Conservation (phyloP, 2,113 vertebrate species). For the Nasalis larvatus region DNA sequence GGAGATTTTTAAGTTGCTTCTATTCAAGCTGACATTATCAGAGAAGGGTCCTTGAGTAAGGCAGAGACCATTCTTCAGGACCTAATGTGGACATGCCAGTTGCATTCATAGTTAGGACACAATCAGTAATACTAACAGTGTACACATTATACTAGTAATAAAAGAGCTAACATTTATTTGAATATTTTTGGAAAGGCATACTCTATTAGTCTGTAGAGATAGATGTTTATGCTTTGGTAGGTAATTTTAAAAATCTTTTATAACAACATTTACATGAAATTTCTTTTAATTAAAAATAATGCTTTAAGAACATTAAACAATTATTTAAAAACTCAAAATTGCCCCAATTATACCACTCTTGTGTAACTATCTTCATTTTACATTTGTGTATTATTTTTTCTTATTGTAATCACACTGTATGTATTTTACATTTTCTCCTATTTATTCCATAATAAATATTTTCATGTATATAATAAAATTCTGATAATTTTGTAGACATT, state of each 20-base stretch:
- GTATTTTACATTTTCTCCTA: neutral
- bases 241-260: neutral
- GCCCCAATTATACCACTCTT: no score
- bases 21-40: fast-evolving
- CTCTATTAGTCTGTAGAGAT: neutral
- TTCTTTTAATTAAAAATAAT: neutral
- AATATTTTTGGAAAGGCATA: neutral
- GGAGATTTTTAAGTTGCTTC: fast-evolving
- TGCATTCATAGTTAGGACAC: neutral
- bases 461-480: neutral
- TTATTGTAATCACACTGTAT: neutral
- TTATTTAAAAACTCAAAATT: neutral
- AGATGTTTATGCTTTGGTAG: neutral
- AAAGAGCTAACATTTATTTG: neutral
- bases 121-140: neutral
- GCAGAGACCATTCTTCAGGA: no score
- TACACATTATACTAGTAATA: neutral
- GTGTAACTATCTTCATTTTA: neutral
- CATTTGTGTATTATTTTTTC: neutral
- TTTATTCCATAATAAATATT: neutral
- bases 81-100: fast-evolving
- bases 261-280: neutral
- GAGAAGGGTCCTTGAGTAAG: neutral
- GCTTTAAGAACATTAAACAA: neutral
- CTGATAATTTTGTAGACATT: neutral